These are phyloP conservation scores for Trichogramma pretiosum DNA, from an alignment of 1,140 invertebrate species.

Conservation along the genomic window DNA sequence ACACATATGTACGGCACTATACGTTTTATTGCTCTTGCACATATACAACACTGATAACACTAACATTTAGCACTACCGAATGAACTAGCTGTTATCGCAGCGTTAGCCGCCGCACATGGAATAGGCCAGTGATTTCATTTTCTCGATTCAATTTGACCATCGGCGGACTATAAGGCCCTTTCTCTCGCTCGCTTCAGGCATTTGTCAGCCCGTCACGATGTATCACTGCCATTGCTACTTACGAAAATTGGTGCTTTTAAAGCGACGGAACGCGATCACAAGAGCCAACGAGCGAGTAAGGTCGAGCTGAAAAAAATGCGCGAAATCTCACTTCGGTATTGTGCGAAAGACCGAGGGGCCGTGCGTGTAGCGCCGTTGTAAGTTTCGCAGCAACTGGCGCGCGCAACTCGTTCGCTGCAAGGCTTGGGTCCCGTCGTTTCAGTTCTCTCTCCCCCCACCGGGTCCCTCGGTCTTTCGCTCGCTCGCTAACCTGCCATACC, in stretches of 20 bases:
- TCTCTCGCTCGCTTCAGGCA: not conserved
- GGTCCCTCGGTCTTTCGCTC: conserved; percentile 6
- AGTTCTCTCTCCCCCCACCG: conserved; percentile 3
- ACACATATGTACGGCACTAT: too few species aligned
- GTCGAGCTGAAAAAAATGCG: too few species aligned
- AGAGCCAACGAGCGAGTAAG: not conserved
- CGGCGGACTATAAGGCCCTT: too few species aligned
- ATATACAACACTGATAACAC: too few species aligned
- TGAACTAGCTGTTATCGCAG: conserved; percentile 4
- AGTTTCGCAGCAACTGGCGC: conserved; percentile 16
- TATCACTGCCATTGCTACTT: not conserved
- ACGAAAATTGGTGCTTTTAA: not conserved
- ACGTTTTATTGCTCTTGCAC: too few species aligned
- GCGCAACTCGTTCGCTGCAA: conserved; percentile 1
- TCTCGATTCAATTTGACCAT: too few species aligned
- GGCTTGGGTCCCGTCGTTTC: conserved; percentile 5
- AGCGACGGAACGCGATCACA: not conserved
- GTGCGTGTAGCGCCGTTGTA: not conserved
- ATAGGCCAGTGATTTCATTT: conserved; percentile 11
- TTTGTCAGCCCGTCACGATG: conserved; percentile 1
- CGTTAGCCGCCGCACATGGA: not conserved
- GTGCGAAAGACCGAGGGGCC: not conserved
- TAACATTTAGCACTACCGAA: too few species aligned
- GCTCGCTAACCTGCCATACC: conserved; percentile 12
- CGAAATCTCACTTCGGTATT: too few species aligned